phyloP scores from a whole-genome alignment of 2,113 vertebrate genomes.

The Acrocephalus arundinaceus region DNA sequence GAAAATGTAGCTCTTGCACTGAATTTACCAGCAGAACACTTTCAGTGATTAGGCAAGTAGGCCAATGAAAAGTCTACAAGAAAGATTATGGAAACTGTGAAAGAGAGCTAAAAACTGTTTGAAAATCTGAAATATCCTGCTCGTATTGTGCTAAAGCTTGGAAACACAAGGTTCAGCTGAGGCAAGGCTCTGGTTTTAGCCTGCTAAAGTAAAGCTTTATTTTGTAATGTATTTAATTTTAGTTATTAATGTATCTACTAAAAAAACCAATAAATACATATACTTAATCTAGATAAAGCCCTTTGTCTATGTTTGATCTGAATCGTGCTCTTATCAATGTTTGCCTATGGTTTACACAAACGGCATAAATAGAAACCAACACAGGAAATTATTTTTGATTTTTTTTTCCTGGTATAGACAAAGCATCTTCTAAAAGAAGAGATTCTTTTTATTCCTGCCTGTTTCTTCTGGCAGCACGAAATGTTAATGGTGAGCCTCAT shows the following conservation, averaged over 20 bases:
- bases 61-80: not conserved
- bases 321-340: not conserved
- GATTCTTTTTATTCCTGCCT: too few relatives aligned
- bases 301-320: not conserved
- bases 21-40: not conserved
- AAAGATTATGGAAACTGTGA: not conserved
- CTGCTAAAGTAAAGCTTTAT: not conserved
- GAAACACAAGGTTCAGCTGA: not conserved
- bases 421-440: not conserved
- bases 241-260: not conserved
- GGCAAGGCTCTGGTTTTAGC: not conserved
- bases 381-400: not conserved
- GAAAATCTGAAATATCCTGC: not conserved
- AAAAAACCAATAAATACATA: not conserved
- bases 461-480: not conserved
- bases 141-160: not conserved
- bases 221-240: not conserved
- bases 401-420: not conserved
- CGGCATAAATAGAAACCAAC: not conserved
- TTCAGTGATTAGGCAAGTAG: not conserved
- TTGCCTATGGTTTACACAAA: not conserved
- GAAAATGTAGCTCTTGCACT: not conserved
- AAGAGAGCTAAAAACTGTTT: not conserved
- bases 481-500: not conserved
- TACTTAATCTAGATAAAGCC: not conserved